phyloP scores from a whole-genome alignment of 2,113 vertebrate species.

The Myocastor coypus region DNA sequence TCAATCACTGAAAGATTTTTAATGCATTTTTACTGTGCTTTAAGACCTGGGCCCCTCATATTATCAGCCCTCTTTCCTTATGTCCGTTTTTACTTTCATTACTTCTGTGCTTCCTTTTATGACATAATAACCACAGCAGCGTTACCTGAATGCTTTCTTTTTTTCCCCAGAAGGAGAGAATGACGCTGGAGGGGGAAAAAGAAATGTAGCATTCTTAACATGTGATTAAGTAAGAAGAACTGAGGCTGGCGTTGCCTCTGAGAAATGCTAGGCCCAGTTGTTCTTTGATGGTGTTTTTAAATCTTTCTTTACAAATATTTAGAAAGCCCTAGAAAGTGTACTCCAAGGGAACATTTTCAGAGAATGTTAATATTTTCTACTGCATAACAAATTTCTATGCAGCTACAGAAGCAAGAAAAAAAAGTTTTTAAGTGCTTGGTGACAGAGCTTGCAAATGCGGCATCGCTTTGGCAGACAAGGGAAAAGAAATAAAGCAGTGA shows the following conservation, averaged over 20 bases:
- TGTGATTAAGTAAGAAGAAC: slow-evolving; percentile 58
- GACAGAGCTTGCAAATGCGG: background rate
- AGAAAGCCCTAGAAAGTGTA: slow-evolving; percentile 22
- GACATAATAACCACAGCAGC: background rate
- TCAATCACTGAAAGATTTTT: background rate
- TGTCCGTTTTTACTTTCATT: background rate
- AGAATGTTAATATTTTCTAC: slow-evolving; percentile 50
- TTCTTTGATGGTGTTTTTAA: slow-evolving; percentile 39
- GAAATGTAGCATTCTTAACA: slow-evolving; percentile 4
- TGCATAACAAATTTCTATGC: slow-evolving; percentile 1
- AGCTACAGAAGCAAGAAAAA: background rate
- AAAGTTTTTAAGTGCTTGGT: slow-evolving; percentile 22
- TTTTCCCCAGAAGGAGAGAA: background rate
- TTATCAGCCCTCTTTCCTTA: background rate
- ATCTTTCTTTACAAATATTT: slow-evolving; percentile 1
- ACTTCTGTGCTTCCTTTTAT: slow-evolving; percentile 7
- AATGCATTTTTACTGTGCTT: background rate
- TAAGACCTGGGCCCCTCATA: background rate
- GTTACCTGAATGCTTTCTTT: background rate
- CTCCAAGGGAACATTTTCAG: slow-evolving; percentile 14
- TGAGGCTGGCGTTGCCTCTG: slow-evolving; percentile 30
- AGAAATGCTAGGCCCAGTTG: slow-evolving; percentile 12
- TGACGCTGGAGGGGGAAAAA: background rate
- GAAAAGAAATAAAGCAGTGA: background rate
- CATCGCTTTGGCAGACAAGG: background rate